Base-by-base conservation (phyloP, 2,113 vertebrate species). In the Megaceryle maxima region DNA sequence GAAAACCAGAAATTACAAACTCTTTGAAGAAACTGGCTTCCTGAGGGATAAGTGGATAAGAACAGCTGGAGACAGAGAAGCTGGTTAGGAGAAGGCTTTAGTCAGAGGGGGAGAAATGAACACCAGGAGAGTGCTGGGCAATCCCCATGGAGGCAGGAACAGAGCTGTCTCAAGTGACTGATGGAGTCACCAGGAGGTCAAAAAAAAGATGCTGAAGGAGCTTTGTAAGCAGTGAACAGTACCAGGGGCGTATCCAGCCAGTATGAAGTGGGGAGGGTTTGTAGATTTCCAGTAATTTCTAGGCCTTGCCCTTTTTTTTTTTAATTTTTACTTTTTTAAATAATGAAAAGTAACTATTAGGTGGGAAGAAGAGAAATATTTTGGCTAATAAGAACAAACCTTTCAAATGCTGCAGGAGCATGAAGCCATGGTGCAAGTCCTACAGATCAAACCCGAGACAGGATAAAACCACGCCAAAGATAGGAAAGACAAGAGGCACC, bases 401-500 rank as follows among this genome's bases (percentile, higher is more conserved):
- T 72, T 80, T 43, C 31, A 57, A 56, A 59, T 14, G 41, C 72
- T 64, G 31, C 0, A 0, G 20, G n/a, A 46, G 37, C 31, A 33
- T 6, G 53, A 74, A 60, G 46, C 28, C n/a, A 11, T 12, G 21
- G 13, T 46, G 18, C 9, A 20, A n/a, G 22, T 33, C 33, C 48
- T 31, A 80, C 29, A 64, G 29, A 26, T n/a, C 13, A 74, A 64
- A 60, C 17, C 17, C 16, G 28, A 22, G 20, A n/a, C 0, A 18
- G 37, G 28, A 35, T 28, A 69, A 93, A 91, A 63, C 16, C 57
- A 25, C 41, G 21, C 13, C 43, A 64, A 69, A 33, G 41, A 37
- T 0, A 0, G 67, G 37, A 67, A 62, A 0, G 9, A 19, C 11
- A 41, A 37, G n/a, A 31, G 64, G 31, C 66, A 74, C 9, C 7